phyloP scores from a whole-genome alignment of 2,113 vertebrate genomes.

The Rhizomys pruinosus region DNA sequence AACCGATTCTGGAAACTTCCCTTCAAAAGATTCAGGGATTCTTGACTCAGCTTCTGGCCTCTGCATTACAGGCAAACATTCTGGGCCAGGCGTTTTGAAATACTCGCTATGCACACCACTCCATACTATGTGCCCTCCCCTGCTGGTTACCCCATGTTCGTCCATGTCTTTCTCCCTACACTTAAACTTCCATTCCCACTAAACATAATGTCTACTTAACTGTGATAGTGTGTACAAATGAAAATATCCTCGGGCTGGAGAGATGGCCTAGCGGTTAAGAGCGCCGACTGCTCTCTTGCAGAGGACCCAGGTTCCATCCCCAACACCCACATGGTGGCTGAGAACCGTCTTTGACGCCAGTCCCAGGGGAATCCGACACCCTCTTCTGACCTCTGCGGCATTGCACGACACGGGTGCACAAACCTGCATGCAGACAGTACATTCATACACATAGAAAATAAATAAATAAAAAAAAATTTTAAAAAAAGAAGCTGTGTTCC shows the following conservation, averaged over 20 bases:
- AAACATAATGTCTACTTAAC: background rate
- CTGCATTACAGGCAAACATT: background rate
- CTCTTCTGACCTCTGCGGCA: too few relatives aligned
- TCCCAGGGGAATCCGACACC: too few relatives aligned
- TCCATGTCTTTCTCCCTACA: background rate
- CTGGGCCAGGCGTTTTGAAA: background rate
- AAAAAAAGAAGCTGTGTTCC: too few relatives aligned
- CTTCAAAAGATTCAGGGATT: background rate
- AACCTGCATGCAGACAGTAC: too few relatives aligned
- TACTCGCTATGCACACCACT: background rate
- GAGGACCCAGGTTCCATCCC: too few relatives aligned
- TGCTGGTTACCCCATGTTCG: background rate
- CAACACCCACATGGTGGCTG: too few relatives aligned
- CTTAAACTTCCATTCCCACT: background rate
- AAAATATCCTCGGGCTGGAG: background rate
- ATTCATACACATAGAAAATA: too few relatives aligned
- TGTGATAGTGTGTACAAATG: background rate
- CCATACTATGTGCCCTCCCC: background rate
- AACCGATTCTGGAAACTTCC: background rate
- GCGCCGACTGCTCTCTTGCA: too few relatives aligned
- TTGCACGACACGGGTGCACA: too few relatives aligned
- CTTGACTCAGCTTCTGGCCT: background rate
- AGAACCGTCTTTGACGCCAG: too few relatives aligned
- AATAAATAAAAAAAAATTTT: too few relatives aligned
- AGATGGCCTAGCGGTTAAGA: too few relatives aligned